Evolutionary conservation across 1,140 invertebrate species (phyloP).

Genomic region (Lamellibrachia luymesi): DNA sequence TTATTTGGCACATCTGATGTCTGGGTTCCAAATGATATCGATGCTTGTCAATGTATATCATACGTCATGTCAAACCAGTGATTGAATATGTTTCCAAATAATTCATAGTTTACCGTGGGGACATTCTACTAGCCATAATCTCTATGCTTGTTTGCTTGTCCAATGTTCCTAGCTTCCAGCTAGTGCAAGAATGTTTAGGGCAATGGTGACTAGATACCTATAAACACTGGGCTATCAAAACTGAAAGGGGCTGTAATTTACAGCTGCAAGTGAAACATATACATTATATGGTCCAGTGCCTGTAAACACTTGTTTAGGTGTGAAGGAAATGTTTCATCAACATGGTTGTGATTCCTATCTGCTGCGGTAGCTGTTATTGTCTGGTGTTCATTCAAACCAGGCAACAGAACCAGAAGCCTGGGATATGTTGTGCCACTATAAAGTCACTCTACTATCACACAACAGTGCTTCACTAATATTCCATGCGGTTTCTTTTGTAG

Average conservation of each 20-base stretch:
- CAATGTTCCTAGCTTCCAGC: background rate
- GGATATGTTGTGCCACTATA: background rate
- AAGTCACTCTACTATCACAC: background rate
- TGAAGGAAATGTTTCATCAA: background rate
- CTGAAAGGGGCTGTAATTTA: background rate
- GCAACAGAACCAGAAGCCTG: background rate
- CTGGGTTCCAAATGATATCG: background rate
- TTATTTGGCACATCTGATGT: background rate
- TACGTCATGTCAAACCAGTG: background rate
- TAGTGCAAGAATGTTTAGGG: background rate
- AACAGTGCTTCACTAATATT: slow-evolving; percentile 7
- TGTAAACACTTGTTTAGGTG: background rate
- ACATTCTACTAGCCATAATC: background rate
- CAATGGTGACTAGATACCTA: background rate
- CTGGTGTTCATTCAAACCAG: background rate
- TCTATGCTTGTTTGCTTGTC: background rate
- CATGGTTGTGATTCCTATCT: background rate
- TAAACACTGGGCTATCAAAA: too few relatives aligned
- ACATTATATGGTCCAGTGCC: background rate
- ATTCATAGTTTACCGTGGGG: background rate
- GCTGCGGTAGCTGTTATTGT: background rate
- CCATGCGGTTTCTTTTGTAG: slow-evolving; percentile 36
- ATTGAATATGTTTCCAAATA: background rate
- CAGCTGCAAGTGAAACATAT: background rate
- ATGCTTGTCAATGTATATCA: background rate